phyloP scores from a whole-genome alignment of 2,797 vertebrate genomes.

The Diplodus puntazzo region DNA sequence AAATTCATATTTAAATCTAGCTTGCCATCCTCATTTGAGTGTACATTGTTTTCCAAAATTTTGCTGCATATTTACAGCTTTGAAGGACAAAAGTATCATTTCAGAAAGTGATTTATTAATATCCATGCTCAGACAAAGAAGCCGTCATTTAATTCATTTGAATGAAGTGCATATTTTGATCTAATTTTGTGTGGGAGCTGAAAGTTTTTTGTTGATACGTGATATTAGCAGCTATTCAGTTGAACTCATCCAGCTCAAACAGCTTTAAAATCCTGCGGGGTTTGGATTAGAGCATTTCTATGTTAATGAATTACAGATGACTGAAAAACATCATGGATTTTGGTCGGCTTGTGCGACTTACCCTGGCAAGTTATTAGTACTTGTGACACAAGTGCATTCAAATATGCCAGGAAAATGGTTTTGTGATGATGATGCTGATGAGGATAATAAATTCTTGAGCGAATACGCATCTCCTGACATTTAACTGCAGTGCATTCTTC shows the following conservation, averaged over 20 bases:
- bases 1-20: conserved; percentile 5
- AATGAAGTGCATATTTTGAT: neutral
- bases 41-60: neutral
- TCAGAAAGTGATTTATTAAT: neutral
- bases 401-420: conserved; percentile 55
- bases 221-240: conserved; percentile 27
- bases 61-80: neutral
- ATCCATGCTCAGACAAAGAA: neutral
- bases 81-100: neutral
- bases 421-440: conserved; percentile 66
- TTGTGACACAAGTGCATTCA: conserved; percentile 45
- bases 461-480: conserved; percentile 60
- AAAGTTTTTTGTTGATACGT: conserved; percentile 3
- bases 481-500: conserved; percentile 41
- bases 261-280: conserved; percentile 18
- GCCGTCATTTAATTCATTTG: neutral
- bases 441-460: conserved; percentile 56
- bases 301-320: conserved; percentile 44
- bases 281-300: conserved; percentile 27
- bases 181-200: neutral
- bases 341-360: conserved; percentile 29
- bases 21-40: neutral
- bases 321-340: conserved; percentile 39
- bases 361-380: conserved; percentile 44
- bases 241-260: conserved; percentile 33